Evolutionary conservation across 2,888 invertebrate species (phyloP).

Genomic region (Clivina fossor): DNA sequence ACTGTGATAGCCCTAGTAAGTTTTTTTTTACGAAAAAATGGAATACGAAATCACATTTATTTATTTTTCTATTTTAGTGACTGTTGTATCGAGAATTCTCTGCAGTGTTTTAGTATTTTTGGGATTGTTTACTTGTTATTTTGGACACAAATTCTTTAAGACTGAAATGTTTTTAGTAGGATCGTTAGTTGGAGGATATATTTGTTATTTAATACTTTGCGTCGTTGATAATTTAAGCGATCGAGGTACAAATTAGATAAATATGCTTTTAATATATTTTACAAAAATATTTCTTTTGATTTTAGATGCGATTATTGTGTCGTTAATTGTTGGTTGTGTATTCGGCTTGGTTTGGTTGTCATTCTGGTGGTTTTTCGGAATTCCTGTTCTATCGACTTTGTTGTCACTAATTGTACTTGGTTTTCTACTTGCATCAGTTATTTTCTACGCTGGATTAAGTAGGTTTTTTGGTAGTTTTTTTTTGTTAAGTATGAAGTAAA

Average conservation of each 20-base stretch:
- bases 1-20: constrained; percentile 61
- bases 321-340: constrained; percentile 58
- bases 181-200: constrained; percentile 59
- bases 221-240: constrained; percentile 32
- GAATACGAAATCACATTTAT: constrained; percentile 19
- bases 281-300: constrained; percentile 53
- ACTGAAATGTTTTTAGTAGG: constrained; percentile 64
- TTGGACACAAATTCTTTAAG: constrained; percentile 67
- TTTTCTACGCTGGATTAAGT: constrained; percentile 51
- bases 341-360: constrained; percentile 63
- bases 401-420: constrained; percentile 63
- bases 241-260: constrained; percentile 34
- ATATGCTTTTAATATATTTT: constrained; percentile 2
- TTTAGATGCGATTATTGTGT: constrained; percentile 58
- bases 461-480: constrained; percentile 19
- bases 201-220: constrained; percentile 58
- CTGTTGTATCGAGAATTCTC: constrained; percentile 55
- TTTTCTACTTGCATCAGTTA: constrained; percentile 60
- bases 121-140: constrained; percentile 64
- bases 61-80: constrained; percentile 49
- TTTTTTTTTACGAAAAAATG: constrained; percentile 37
- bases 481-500: constrained; percentile 1
- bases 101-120: constrained; percentile 60
- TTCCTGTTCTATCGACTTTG: constrained; percentile 63
- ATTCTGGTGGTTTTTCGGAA: constrained; percentile 65